A percentile compares a stretch with the other conserved stretches of the same genome.
Conservation (phyloP, 2,113 vertebrate species). For the Takifugu flavidus region DNA sequence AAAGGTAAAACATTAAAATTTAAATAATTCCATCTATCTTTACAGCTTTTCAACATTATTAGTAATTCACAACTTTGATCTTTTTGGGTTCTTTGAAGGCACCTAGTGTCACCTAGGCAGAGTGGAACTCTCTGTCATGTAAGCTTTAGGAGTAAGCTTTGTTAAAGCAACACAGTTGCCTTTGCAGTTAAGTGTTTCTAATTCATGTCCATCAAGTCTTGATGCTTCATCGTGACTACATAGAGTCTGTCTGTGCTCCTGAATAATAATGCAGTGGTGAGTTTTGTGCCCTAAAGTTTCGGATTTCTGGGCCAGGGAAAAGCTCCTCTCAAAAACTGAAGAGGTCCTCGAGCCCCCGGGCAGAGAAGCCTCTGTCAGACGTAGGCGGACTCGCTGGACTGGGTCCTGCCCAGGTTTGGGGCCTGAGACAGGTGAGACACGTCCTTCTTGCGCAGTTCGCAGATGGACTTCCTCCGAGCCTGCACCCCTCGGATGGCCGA, state of each 20-base stretch:
- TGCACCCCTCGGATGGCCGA: constrained; percentile 80
- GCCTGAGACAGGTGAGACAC: constrained; percentile 75
- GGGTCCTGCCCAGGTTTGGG: constrained; percentile 81
- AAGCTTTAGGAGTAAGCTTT: constrained; percentile 28
- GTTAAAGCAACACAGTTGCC: constrained; percentile 41
- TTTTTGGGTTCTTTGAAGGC: constrained; percentile 63
- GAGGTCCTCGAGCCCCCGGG: constrained; percentile 63
- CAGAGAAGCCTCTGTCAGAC: constrained; percentile 78
- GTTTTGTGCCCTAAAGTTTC: constrained; percentile 49
- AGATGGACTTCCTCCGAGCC: constrained; percentile 80
- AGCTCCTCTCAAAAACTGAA: constrained; percentile 52
- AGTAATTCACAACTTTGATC: constrained; percentile 51
- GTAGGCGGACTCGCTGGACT: constrained; percentile 86
- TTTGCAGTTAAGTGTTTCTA: constrained; percentile 28
- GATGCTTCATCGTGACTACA: constrained; percentile 40
- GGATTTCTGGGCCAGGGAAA: constrained; percentile 54
- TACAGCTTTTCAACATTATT: constrained; percentile 48
- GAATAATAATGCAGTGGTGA: constrained; percentile 56
- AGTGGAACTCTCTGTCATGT: constrained; percentile 40
- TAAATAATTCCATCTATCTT: constrained; percentile 48
- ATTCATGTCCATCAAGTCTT: constrained; percentile 34
- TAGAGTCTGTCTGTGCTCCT: constrained; percentile 56
- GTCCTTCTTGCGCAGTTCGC: constrained; percentile 80
- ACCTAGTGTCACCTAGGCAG: constrained; percentile 66
- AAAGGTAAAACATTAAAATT: constrained; percentile 58